Evolutionary conservation across 2,113 vertebrate species (phyloP).

Genomic region (Chitala chitala): DNA sequence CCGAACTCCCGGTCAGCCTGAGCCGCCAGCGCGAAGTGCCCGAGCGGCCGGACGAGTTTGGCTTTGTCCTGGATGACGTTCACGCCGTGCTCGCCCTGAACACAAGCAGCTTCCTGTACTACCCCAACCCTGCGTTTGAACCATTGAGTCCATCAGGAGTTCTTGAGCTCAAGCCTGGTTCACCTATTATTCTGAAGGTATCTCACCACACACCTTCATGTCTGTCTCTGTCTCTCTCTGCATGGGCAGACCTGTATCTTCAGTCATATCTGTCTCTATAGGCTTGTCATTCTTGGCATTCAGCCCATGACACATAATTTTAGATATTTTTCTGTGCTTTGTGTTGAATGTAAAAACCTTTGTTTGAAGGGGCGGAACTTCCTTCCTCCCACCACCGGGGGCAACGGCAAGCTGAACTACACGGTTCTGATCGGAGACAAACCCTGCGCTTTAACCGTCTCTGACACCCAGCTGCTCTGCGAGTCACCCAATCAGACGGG

Average conservation of each 20-base stretch:
- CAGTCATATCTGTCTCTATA: background rate
- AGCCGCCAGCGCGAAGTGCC: slow-evolving; percentile 71
- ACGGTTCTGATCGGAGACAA: slow-evolving; percentile 90
- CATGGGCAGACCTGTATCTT: background rate
- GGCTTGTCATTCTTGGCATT: too few species aligned
- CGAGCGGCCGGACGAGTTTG: slow-evolving; percentile 86
- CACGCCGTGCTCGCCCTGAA: slow-evolving; percentile 85
- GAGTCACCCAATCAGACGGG: slow-evolving; percentile 93
- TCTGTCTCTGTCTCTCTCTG: background rate
- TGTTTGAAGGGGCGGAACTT: slow-evolving; percentile 82
- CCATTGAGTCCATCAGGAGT: slow-evolving; percentile 79
- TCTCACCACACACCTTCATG: too few species aligned
- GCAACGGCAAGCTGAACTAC: slow-evolving; percentile 92
- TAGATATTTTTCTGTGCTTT: background rate
- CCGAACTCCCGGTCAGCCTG: slow-evolving; percentile 71
- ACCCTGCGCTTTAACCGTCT: slow-evolving; percentile 85
- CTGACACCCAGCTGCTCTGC: slow-evolving; percentile 90
- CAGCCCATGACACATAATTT: background rate
- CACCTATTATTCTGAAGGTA: slow-evolving; percentile 96
- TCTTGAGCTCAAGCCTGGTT: slow-evolving; percentile 92
- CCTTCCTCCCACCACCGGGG: slow-evolving; percentile 82
- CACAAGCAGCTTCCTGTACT: slow-evolving; percentile 90
- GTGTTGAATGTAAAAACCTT: background rate
- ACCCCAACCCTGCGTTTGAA: slow-evolving; percentile 91
- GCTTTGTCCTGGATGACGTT: slow-evolving; percentile 91